Evolutionary conservation across 2,113 vertebrate genomes (phyloP).

Genomic region (Coracopsis vasa): DNA sequence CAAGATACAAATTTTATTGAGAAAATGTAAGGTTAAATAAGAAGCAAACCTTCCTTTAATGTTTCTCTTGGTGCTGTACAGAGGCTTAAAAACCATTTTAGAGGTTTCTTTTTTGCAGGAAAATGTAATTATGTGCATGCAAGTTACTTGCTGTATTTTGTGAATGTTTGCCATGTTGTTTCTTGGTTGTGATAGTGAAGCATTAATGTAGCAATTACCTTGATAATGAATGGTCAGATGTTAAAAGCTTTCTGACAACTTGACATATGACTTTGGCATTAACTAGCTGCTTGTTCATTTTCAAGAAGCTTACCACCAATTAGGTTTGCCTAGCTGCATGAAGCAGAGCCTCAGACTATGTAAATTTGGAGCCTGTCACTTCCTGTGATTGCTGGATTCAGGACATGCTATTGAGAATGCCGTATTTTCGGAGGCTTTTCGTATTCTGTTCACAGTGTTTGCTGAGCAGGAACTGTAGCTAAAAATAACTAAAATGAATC

Average conservation of each 20-base stretch:
- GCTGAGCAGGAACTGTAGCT: constrained; percentile 34
- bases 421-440: constrained; percentile 21
- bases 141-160: neutral
- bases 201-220: neutral
- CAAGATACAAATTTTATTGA: neutral
- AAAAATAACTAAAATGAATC: constrained; percentile 61
- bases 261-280: neutral
- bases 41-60: neutral
- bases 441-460: constrained; percentile 10
- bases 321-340: neutral
- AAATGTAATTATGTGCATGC: neutral
- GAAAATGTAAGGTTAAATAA: neutral
- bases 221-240: neutral
- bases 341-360: neutral
- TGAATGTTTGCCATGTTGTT: neutral
- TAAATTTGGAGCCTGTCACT: constrained; percentile 71
- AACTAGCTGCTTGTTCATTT: neutral
- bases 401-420: constrained; percentile 26
- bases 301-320: neutral
- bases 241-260: constrained; percentile 3
- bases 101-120: neutral
- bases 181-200: neutral
- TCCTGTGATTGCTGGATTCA: constrained; percentile 78
- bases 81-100: neutral
- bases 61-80: neutral